Base-by-base conservation (phyloP, 1,140 invertebrate species). In the Pseudomyrmex sp. region DNA sequence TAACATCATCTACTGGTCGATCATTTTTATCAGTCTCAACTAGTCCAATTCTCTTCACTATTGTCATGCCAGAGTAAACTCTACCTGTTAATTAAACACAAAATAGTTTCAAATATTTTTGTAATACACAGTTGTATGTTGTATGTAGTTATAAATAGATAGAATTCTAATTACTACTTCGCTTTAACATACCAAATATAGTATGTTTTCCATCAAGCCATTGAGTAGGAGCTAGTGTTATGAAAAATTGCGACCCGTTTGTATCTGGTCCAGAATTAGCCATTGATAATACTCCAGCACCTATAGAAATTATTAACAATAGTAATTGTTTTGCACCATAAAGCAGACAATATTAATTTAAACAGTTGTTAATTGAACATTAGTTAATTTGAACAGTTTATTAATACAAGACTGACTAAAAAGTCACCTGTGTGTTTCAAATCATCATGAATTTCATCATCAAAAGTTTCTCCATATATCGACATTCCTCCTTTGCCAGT, bases 231-330 rank as follows among this genome's bases (percentile, higher is more conserved):
- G 97, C 98, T 82, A 99, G 94, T 0, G 99, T 99, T 26, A 99
- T 98, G 91, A 99, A 99, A 95, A 99, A 99, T 92, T 99, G 99
- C 62, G 98, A 99, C 26, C 99, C 99, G 95, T 99, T 99, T 18
- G 98, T 98, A 91, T 99, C 96, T 2, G 98, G 98, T 0, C 99
- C 99, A 73, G 98, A 97, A 95, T 99, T 99, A 26, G 97, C 97
- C 97, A 98, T 98, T 20, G 97, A 97, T 52, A 97, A 88, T 79
- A 98, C 96, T 54, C 97, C 97, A 88, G 97, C 97, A 76, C 97
- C 96, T 97, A 94, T 77, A 88, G 52, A 87, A 86, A 85, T 85
- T 74, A 62, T 26, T 7, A 26, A n/a, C n/a, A 65, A 44, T 66
- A 63, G 20, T 54, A 7, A 10, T 35, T 65, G 5, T 54, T 56